Percentiles rank a stretch among this genome's conserved stretches.
These are phyloP conservation scores for Pristionchus arcanus DNA, from an alignment of 2,888 invertebrate genomes.

Conservation along the genomic window DNA sequence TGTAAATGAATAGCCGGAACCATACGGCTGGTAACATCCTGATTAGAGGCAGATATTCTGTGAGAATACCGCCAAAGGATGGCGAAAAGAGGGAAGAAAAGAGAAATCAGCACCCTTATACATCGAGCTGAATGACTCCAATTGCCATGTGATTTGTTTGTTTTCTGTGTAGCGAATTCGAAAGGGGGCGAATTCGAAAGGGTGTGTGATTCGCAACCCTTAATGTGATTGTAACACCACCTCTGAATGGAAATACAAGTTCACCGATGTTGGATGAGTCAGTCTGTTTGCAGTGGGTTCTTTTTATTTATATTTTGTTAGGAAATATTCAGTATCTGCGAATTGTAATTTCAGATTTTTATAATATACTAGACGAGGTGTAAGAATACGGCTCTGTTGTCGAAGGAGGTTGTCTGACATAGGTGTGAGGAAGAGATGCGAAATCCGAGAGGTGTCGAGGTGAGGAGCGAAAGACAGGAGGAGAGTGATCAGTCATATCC, in stretches of 20 bases:
- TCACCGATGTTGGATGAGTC: conserved; percentile 14
- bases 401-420: conserved; percentile 46
- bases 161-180: conserved; percentile 3
- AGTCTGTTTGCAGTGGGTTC: conserved; percentile 21
- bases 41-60: background rate
- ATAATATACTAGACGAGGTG: background rate
- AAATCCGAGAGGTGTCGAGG: conserved; percentile 7
- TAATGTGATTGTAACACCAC: conserved; percentile 42
- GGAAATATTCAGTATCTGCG: background rate
- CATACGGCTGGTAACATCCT: conserved; percentile 34
- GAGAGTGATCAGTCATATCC: conserved; percentile 42
- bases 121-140: conserved; percentile 7
- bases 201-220: background rate
- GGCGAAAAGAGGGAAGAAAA: background rate
- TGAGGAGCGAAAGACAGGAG: conserved; percentile 16
- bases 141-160: conserved; percentile 43
- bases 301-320: background rate
- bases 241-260: conserved; percentile 22
- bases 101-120: background rate
- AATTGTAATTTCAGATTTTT: background rate
- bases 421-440: conserved; percentile 1
- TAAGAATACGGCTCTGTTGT: conserved; percentile 18
- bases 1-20: conserved; percentile 2
- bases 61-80: background rate
- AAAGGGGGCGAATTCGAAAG: conserved; percentile 10